Evolutionary conservation across 2,797 vertebrate species (phyloP).

Genomic region (Morus bassanus): DNA sequence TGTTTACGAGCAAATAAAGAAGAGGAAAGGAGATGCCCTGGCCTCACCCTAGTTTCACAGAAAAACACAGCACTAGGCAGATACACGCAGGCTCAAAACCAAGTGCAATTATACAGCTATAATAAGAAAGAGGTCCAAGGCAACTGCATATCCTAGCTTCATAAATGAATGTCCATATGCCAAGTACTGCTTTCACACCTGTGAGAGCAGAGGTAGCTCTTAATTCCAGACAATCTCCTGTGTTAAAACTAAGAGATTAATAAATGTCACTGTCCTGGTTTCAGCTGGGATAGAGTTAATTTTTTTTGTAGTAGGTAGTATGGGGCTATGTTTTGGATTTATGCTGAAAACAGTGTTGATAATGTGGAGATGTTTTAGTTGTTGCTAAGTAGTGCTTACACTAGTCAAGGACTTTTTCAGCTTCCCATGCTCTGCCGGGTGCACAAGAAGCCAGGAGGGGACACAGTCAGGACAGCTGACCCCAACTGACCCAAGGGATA

Average conservation of each 20-base stretch:
- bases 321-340: too few species aligned
- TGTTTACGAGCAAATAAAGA: not conserved
- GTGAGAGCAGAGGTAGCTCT: not conserved
- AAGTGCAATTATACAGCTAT: not conserved
- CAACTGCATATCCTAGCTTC: not conserved
- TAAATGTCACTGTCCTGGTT: not conserved
- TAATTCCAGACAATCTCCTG: not conserved
- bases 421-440: too few species aligned
- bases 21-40: not conserved
- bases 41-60: not conserved
- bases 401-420: too few species aligned
- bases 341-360: too few species aligned
- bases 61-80: not conserved
- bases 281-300: too few species aligned
- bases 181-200: not conserved
- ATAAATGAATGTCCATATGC: not conserved
- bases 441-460: too few species aligned
- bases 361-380: too few species aligned
- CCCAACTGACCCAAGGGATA: too few species aligned
- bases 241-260: not conserved
- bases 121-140: not conserved
- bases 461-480: too few species aligned
- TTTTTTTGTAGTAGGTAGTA: too few species aligned
- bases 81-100: not conserved
- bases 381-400: too few species aligned